These are phyloP conservation scores for Candoia aspera DNA, from an alignment of 2,113 vertebrate species.

Conservation along the genomic window DNA sequence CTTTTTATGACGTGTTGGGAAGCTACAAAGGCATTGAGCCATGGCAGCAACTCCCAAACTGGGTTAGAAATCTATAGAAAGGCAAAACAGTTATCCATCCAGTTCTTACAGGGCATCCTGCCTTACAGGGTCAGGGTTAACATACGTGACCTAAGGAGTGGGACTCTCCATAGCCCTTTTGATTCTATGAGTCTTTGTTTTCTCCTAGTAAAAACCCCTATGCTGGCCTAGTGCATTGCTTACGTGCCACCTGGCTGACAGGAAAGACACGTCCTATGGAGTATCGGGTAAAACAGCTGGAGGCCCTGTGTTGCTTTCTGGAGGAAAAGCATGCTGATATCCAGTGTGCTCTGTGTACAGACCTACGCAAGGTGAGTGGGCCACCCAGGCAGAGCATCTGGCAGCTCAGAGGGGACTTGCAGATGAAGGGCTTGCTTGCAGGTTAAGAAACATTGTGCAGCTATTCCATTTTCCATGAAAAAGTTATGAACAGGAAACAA, in stretches of 20 bases:
- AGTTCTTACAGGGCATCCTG: neutral
- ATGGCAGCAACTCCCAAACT: neutral
- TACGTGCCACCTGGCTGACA: constrained; percentile 42
- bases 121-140: no score
- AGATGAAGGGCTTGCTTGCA: neutral
- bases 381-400: neutral
- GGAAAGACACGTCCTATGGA: constrained; percentile 63
- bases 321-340: constrained; percentile 75
- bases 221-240: constrained; percentile 23
- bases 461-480: neutral
- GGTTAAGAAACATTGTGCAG: neutral
- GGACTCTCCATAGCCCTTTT: no score
- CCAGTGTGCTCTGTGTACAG: constrained; percentile 71
- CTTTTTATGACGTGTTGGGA: no score
- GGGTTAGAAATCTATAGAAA: neutral
- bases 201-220: constrained; percentile 38
- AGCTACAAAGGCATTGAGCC: neutral
- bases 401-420: neutral
- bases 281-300: constrained; percentile 77
- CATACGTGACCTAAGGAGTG: neutral
- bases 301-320: constrained; percentile 71
- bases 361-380: constrained; percentile 78
- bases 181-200: neutral
- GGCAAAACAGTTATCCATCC: neutral
- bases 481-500: neutral